A percentile compares a stretch with the other conserved stretches of the same genome.
Conservation (phyloP, 1,140 invertebrate species). For the Bradynema listronoti region DNA sequence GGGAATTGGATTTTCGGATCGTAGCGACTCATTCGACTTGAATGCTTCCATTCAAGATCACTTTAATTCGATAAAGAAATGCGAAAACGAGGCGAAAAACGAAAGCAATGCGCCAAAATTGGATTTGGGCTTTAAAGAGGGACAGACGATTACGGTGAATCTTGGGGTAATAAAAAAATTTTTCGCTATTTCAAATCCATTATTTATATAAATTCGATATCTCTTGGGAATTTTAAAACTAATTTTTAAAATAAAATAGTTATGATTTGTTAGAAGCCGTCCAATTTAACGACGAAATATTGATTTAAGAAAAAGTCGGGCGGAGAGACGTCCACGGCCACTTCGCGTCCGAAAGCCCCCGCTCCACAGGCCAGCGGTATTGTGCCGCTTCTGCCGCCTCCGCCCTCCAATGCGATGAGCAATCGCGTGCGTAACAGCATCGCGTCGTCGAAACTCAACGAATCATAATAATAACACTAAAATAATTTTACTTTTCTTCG, state of each 20-base stretch:
- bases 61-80: conserved; percentile 49
- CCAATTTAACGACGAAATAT: too few species aligned
- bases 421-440: too few species aligned
- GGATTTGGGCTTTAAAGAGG: conserved; percentile 56
- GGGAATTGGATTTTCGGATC: conserved; percentile 71
- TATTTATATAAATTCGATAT: too few species aligned
- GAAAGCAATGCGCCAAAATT: conserved; percentile 31
- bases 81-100: conserved; percentile 36
- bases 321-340: neutral
- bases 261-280: too few species aligned
- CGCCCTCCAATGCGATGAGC: too few species aligned
- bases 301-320: neutral
- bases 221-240: conserved; percentile 4
- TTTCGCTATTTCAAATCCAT: too few species aligned
- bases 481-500: too few species aligned
- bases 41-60: conserved; percentile 72
- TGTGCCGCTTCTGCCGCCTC: conserved; percentile 52
- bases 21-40: conserved; percentile 96
- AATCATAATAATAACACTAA: too few species aligned
- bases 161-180: conserved; percentile 38
- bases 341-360: neutral
- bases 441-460: too few species aligned
- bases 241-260: too few species aligned
- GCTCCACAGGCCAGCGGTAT: conserved; percentile 8
- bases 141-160: conserved; percentile 57